A percentile compares a stretch with the other conserved stretches of the same genome.
Conservation (phyloP, 2,888 invertebrate species). For the Masnerella sp. region DNA sequence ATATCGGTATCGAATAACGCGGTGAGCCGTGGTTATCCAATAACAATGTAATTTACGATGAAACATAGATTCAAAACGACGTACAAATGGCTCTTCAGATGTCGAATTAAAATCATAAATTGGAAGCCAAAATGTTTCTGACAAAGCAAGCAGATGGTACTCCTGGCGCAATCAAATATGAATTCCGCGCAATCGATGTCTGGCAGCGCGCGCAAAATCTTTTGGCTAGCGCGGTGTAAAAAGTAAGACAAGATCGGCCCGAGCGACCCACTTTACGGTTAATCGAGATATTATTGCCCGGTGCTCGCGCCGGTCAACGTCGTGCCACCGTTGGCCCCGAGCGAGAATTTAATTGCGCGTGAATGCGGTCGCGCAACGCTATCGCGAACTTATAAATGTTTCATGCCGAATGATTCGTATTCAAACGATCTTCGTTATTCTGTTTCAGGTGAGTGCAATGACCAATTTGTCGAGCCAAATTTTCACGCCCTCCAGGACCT, state of each 20-base stretch:
- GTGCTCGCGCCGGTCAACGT: constrained; percentile 25
- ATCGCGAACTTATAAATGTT: constrained; percentile 62
- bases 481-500: constrained; percentile 21
- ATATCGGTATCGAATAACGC: no score
- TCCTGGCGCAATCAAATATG: constrained; percentile 3
- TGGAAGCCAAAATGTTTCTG: no score
- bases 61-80: no score
- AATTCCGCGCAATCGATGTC: constrained; percentile 4
- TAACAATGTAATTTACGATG: no score
- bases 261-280: constrained; percentile 56
- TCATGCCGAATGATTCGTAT: constrained; percentile 59
- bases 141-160: no score
- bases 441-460: constrained; percentile 63
- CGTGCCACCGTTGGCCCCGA: constrained; percentile 45
- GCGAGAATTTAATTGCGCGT: constrained; percentile 56
- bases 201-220: constrained; percentile 15
- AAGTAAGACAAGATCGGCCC: constrained; percentile 39
- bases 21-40: no score
- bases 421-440: constrained; percentile 53
- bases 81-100: no score
- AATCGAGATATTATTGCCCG: constrained; percentile 58
- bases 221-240: constrained; percentile 35
- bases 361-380: constrained; percentile 54
- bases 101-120: no score
- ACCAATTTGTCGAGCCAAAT: constrained; percentile 21